These are phyloP conservation scores for Drosophila grimshawi DNA, from an alignment of 1,140 invertebrate genomes.

Conservation along the genomic window DNA sequence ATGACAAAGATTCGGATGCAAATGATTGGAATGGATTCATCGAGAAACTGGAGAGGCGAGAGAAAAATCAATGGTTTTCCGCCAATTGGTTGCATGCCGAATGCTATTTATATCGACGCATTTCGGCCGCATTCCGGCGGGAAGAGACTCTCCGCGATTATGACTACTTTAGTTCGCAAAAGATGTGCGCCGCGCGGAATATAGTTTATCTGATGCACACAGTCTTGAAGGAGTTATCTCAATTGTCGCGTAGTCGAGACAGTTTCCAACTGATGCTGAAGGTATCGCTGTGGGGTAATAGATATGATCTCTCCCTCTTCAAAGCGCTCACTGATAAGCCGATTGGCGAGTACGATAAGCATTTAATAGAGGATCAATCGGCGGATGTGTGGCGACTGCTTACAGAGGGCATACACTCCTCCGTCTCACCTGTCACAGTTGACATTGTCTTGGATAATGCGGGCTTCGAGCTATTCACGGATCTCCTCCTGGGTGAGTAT, in stretches of 20 bases:
- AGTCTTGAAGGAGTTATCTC: constrained; percentile 79
- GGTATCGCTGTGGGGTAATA: constrained; percentile 89
- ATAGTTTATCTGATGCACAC: constrained; percentile 86
- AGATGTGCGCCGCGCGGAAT: constrained; percentile 86
- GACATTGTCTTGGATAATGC: constrained; percentile 97
- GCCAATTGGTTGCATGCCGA: constrained; percentile 95
- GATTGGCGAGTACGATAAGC: background rate
- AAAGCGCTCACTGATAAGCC: constrained; percentile 85
- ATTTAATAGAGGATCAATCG: constrained; percentile 57
- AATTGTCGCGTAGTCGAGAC: constrained; percentile 56
- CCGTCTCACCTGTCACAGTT: constrained; percentile 64
- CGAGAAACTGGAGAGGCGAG: constrained; percentile 47
- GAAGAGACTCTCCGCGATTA: constrained; percentile 88
- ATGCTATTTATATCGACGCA: constrained; percentile 95
- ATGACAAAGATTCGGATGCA: constrained; percentile 81
- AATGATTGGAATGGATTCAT: constrained; percentile 85
- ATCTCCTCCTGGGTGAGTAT: constrained; percentile 94
- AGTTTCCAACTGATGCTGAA: constrained; percentile 87
- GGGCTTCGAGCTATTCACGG: constrained; percentile 96
- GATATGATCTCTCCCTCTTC: constrained; percentile 94
- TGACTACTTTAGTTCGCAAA: constrained; percentile 92
- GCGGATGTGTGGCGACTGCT: constrained; percentile 43
- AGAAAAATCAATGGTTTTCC: constrained; percentile 90
- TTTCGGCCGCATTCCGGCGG: constrained; percentile 90
- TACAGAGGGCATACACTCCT: background rate